A percentile compares a stretch with the other conserved stretches of the same genome.
These are phyloP conservation scores for Drosophila repleta DNA, from an alignment of 1,140 invertebrate species.

Conservation along the genomic window DNA sequence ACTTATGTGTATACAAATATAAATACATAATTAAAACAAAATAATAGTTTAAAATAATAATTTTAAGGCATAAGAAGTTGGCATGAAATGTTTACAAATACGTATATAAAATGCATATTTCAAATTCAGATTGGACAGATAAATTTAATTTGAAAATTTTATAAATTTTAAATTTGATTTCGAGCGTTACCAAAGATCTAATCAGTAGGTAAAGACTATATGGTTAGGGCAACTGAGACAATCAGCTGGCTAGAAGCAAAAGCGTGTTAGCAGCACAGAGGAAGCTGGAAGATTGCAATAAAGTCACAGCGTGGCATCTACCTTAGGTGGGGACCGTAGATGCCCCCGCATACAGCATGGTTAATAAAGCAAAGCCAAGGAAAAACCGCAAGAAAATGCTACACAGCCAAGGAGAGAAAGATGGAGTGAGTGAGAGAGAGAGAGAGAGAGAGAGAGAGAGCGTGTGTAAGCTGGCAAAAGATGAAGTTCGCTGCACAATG, in stretches of 20 bases:
- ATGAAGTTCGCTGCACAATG: slow-evolving; percentile 71
- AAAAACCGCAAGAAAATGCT: slow-evolving; percentile 65
- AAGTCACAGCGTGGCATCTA: slow-evolving; percentile 58
- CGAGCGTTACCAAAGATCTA: background rate
- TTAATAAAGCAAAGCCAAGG: slow-evolving; percentile 7
- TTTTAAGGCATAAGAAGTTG: no score
- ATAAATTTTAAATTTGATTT: background rate
- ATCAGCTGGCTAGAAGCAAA: slow-evolving; percentile 67
- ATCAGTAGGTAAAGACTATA: background rate
- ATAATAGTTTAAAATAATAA: no score
- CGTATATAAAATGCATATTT: background rate
- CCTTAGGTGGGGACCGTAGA: slow-evolving; percentile 52
- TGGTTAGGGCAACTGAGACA: slow-evolving; percentile 21
- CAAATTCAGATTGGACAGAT: background rate
- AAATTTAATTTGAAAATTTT: background rate
- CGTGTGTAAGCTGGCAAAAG: slow-evolving; percentile 17
- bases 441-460: background rate
- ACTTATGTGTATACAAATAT: no score
- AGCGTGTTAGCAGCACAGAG: slow-evolving; percentile 65
- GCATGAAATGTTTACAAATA: no score
- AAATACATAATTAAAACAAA: no score
- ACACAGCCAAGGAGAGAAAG: slow-evolving; percentile 29
- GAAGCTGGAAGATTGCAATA: slow-evolving; percentile 59
- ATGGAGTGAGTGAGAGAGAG: background rate
- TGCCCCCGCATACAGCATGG: background rate